Evolutionary conservation across 2,797 vertebrate species (phyloP).

Genomic region (Chloroceryle amazona): DNA sequence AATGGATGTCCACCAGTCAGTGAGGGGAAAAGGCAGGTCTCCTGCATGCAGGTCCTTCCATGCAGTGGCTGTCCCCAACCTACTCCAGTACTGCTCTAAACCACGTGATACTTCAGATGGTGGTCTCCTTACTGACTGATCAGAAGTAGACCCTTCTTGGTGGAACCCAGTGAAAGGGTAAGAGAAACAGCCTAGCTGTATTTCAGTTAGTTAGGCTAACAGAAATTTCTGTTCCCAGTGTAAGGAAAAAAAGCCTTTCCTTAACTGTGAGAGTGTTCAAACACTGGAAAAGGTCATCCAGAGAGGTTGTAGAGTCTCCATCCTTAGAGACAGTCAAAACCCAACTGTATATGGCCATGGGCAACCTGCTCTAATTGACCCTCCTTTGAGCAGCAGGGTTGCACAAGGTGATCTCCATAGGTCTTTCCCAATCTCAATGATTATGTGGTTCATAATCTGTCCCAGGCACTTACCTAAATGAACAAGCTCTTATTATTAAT

Average conservation of each 20-base stretch:
- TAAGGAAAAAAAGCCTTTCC: not conserved
- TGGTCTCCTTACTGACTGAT: not conserved
- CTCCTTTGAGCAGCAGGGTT: not conserved
- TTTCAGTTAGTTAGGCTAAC: too few species aligned
- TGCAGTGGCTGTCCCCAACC: not conserved
- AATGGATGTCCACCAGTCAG: not conserved
- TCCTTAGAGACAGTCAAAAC: not conserved
- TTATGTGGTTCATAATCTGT: not conserved
- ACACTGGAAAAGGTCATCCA: not conserved
- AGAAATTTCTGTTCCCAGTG: not conserved
- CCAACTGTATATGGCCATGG: not conserved
- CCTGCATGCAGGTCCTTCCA: fast-evolving
- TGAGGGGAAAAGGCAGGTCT: not conserved
- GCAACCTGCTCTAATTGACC: not conserved
- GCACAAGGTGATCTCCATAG: not conserved
- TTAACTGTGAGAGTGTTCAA: not conserved
- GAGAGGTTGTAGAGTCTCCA: not conserved
- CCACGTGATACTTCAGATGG: not conserved
- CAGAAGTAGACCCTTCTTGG: not conserved
- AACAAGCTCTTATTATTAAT: not conserved
- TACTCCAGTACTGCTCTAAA: not conserved
- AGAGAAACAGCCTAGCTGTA: not conserved
- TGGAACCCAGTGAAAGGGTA: not conserved
- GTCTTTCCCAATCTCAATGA: not conserved
- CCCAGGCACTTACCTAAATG: not conserved